A percentile compares a stretch with the other conserved stretches of the same genome.
These are phyloP conservation scores for Orius insidiosus DNA, from an alignment of 1,140 invertebrate genomes.

Conservation along the genomic window DNA sequence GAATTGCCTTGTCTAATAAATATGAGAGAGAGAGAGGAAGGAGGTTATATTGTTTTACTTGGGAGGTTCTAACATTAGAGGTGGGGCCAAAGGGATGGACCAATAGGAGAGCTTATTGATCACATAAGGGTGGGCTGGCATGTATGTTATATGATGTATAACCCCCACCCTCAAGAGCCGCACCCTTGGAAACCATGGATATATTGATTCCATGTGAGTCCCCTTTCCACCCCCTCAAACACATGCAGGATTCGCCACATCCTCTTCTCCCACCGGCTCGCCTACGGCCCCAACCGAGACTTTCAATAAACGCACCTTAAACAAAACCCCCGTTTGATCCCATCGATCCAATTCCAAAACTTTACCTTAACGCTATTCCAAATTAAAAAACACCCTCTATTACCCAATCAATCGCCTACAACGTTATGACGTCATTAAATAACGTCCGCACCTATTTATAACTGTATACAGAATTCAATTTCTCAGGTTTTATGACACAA, in stretches of 20 bases:
- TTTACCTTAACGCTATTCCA: too few relatives aligned
- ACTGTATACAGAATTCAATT: too few relatives aligned
- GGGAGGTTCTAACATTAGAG: conserved; percentile 2
- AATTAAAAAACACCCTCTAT: too few relatives aligned
- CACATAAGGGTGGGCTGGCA: conserved; percentile 14
- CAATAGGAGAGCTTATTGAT: conserved; percentile 21
- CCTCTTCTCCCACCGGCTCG: neutral
- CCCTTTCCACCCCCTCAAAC: conserved; percentile 5
- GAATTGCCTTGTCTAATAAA: conserved; percentile 7
- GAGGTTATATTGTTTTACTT: conserved; percentile 8
- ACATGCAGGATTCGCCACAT: conserved; percentile 11
- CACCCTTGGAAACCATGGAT: conserved; percentile 18
- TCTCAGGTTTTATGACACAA: too few relatives aligned
- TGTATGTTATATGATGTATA: conserved; percentile 21
- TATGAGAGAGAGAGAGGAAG: neutral
- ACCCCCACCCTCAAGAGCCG: conserved; percentile 13
- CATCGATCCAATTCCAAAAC: too few relatives aligned
- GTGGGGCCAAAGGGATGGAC: conserved; percentile 11
- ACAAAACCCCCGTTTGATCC: too few relatives aligned
- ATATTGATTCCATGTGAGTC: conserved; percentile 16
- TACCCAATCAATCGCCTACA: too few relatives aligned
- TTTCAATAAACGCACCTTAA: too few relatives aligned
- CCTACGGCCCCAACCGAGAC: too few relatives aligned
- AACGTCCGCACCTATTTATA: too few relatives aligned
- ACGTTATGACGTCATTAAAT: too few relatives aligned